A percentile compares a stretch with the other conserved stretches of the same genome.
Evolutionary conservation across 2,797 vertebrate genomes (phyloP).

Genomic region (Momotus momota): DNA sequence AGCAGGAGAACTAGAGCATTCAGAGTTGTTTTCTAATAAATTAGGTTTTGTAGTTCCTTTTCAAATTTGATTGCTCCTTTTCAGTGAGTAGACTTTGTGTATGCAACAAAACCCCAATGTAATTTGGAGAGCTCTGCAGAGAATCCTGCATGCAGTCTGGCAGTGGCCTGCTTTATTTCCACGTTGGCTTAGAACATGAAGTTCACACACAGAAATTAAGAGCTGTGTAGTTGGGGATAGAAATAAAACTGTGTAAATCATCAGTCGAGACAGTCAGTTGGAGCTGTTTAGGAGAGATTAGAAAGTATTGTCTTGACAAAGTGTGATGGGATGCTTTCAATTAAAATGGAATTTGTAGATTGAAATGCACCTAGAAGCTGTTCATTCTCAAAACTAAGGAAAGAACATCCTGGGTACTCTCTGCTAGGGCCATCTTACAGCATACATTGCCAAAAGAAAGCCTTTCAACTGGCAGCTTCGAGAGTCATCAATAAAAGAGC

Average conservation of each 20-base stretch:
- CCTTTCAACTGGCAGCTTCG: background rate
- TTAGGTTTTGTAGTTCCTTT: conserved; percentile 6
- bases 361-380: conserved; percentile 2
- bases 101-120: background rate
- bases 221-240: background rate
- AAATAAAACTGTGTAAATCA: conserved; percentile 16
- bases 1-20: background rate
- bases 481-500: background rate
- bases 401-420: background rate
- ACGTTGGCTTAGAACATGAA: background rate
- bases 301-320: conserved; percentile 16
- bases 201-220: conserved; percentile 15
- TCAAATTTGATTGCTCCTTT: background rate
- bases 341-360: conserved; percentile 30
- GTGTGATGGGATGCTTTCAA: conserved; percentile 14
- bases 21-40: background rate
- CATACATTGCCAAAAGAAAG: background rate
- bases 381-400: background rate
- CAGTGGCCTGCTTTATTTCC: background rate
- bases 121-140: conserved; percentile 8
- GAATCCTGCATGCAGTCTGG: background rate
- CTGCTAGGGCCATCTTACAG: background rate
- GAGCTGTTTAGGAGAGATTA: conserved; percentile 42
- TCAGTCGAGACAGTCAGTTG: background rate
- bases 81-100: background rate